Percentiles rank a stretch among this genome's conserved stretches.
Conservation (phyloP, 1,140 invertebrate genomes). For the Philotrypesis tridentata region DNA sequence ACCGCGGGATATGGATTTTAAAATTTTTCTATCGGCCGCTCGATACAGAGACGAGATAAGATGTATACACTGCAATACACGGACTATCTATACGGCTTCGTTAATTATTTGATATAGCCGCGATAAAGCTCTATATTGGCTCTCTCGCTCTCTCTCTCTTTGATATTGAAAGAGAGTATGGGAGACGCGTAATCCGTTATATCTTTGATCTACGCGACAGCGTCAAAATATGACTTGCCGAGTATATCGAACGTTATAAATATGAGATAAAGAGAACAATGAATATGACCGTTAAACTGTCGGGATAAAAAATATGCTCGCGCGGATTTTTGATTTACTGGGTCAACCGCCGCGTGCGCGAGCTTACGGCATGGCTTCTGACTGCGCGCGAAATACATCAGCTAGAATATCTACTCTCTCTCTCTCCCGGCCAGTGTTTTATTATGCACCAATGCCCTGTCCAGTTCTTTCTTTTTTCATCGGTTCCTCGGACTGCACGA, state of each 20-base stretch:
- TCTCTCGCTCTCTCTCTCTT: too few relatives aligned
- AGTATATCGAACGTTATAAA: slow-evolving; percentile 24
- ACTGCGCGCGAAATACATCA: background rate
- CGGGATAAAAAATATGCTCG: slow-evolving; percentile 22
- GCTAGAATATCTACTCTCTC: background rate
- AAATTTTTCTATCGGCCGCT: too few relatives aligned
- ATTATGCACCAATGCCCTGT: background rate
- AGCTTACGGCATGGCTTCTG: background rate
- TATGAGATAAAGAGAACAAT: slow-evolving; percentile 17
- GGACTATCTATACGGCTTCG: background rate
- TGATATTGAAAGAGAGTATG: background rate
- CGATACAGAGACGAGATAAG: background rate
- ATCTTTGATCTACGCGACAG: background rate
- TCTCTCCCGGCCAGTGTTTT: background rate
- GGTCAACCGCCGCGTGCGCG: background rate
- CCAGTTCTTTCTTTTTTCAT: background rate
- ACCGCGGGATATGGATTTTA: too few relatives aligned
- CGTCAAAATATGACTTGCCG: background rate
- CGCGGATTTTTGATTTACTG: slow-evolving; percentile 17
- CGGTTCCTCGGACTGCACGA: too few relatives aligned
- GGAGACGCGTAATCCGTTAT: background rate
- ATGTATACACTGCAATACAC: background rate
- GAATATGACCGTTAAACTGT: slow-evolving; percentile 24
- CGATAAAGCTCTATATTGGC: too few relatives aligned
- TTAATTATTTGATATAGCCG: too few relatives aligned